phyloP scores from a whole-genome alignment of 2,888 invertebrate species.

The Mantis religiosa region DNA sequence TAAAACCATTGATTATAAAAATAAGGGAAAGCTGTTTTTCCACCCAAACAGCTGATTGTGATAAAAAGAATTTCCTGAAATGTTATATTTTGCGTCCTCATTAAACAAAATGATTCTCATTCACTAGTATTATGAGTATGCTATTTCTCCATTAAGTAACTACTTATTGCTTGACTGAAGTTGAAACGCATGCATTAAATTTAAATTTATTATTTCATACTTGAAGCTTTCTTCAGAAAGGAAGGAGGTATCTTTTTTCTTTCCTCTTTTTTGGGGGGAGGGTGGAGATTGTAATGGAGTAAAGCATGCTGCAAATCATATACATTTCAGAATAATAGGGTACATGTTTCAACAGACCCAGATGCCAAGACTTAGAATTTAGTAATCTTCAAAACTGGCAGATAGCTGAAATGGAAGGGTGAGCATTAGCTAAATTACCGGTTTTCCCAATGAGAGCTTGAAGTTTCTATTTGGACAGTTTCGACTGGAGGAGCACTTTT shows the following conservation, averaged over 20 bases:
- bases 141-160: neutral
- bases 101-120: neutral
- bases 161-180: neutral
- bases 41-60: no score
- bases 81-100: no score
- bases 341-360: neutral
- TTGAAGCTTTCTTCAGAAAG: neutral
- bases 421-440: neutral
- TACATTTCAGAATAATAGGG: constrained; percentile 30
- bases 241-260: neutral
- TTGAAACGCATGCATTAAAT: neutral
- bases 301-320: neutral
- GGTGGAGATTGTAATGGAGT: no score
- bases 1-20: no score
- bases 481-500: constrained; percentile 33
- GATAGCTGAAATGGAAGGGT: neutral
- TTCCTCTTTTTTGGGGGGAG: no score
- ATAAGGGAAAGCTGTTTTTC: no score
- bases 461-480: constrained; percentile 25
- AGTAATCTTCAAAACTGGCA: constrained; percentile 35
- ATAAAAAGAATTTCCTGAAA: no score
- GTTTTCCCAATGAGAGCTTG: constrained; percentile 26
- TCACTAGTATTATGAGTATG: neutral
- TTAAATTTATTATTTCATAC: neutral
- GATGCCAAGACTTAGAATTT: constrained; percentile 34